Evolutionary conservation across 2,113 vertebrate species (phyloP).

Genomic region (Syngnathoides biaculeatus): DNA sequence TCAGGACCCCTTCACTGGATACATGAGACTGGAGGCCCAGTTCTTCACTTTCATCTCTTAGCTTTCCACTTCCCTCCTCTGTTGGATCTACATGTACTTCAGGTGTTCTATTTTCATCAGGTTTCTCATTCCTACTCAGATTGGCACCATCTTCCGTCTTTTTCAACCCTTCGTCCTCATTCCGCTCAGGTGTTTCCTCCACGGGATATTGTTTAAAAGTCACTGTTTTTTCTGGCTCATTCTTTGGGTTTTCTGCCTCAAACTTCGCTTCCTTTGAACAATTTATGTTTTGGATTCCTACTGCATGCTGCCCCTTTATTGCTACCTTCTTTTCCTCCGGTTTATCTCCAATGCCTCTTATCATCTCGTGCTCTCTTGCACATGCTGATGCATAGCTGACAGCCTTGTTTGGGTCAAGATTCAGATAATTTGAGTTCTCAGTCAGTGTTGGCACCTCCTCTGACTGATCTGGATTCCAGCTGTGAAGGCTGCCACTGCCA

Average conservation of each 20-base stretch:
- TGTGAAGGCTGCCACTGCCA: constrained; percentile 66
- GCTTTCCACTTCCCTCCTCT: constrained; percentile 2
- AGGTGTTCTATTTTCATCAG: not conserved
- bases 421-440: constrained; percentile 35
- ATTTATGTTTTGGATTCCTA: constrained; percentile 20
- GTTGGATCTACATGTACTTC: constrained; percentile 10
- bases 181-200: constrained; percentile 13
- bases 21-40: constrained; percentile 43
- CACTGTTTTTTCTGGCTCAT: not conserved
- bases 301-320: constrained; percentile 24
- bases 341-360: constrained; percentile 2
- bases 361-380: constrained; percentile 5
- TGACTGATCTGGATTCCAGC: constrained; percentile 68
- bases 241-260: constrained; percentile 7
- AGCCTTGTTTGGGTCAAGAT: constrained; percentile 15
- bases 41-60: constrained; percentile 16
- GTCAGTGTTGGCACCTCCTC: constrained; percentile 46
- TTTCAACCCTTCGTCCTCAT: constrained; percentile 3
- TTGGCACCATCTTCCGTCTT: constrained; percentile 3
- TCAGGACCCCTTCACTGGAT: constrained; percentile 15
- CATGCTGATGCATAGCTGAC: constrained; percentile 21
- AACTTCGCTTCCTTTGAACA: constrained; percentile 22
- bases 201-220: constrained; percentile 8
- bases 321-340: constrained; percentile 13
- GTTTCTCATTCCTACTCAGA: not conserved